Evolutionary conservation across 2,888 invertebrate genomes (phyloP).

Genomic region (Graphium colonna): DNA sequence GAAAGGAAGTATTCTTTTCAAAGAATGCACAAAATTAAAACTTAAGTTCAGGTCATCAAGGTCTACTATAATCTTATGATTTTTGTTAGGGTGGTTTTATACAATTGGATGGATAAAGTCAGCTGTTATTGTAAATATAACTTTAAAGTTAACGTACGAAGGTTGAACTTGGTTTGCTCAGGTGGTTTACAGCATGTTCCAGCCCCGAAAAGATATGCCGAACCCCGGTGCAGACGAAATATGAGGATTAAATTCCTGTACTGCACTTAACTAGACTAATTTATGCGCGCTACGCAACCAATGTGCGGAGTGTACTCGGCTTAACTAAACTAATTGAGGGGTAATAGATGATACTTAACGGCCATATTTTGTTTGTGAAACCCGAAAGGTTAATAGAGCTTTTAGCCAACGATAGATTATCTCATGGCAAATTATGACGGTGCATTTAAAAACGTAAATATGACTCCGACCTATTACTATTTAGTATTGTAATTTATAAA

Average conservation of each 20-base stretch:
- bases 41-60: slow-evolving; percentile 23
- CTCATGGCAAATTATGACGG: not conserved
- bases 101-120: slow-evolving; percentile 30
- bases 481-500: too few relatives aligned
- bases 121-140: slow-evolving; percentile 40
- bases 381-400: slow-evolving; percentile 15
- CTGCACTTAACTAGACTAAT: slow-evolving; percentile 78
- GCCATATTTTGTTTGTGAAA: slow-evolving; percentile 44
- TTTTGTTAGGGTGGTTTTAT: slow-evolving; percentile 21
- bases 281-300: slow-evolving; percentile 65
- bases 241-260: slow-evolving; percentile 79
- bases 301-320: slow-evolving; percentile 45
- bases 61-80: slow-evolving; percentile 9
- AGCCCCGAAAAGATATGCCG: slow-evolving; percentile 73
- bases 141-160: slow-evolving; percentile 34
- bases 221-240: slow-evolving; percentile 72
- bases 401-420: slow-evolving; percentile 1
- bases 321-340: slow-evolving; percentile 76
- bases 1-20: slow-evolving; percentile 31
- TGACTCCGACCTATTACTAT: too few relatives aligned
- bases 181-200: slow-evolving; percentile 52
- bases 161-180: slow-evolving; percentile 44
- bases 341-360: slow-evolving; percentile 60
- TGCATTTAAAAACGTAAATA: not conserved
- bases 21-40: slow-evolving; percentile 23